Percentiles rank a stretch among this genome's conserved stretches.
Evolutionary conservation across 2,888 invertebrate genomes (phyloP).

Genomic region (Actias luna): DNA sequence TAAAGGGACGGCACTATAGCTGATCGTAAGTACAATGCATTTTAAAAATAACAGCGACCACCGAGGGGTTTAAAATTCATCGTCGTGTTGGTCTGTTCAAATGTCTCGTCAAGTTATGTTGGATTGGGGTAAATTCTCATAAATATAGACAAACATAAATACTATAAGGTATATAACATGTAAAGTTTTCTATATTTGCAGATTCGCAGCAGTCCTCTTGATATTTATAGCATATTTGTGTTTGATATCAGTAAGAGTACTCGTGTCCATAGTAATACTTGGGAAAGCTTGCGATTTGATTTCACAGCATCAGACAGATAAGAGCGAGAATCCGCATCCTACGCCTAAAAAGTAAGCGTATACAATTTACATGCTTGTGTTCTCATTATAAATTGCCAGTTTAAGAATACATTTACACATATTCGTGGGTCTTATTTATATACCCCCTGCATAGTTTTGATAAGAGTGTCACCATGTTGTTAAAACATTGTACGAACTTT

Average conservation of each 20-base stretch:
- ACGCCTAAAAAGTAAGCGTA: conserved; percentile 68
- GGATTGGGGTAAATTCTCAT: no score
- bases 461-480: no score
- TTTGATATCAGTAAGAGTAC: conserved; percentile 87
- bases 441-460: no score
- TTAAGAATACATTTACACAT: neutral
- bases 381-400: neutral
- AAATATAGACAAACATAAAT: no score
- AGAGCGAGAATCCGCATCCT: conserved; percentile 70
- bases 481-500: no score
- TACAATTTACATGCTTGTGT: neutral
- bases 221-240: conserved; percentile 89
- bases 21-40: no score
- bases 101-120: no score
- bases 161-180: no score
- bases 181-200: conserved; percentile 34
- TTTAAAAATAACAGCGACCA: no score
- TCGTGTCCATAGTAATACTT: conserved; percentile 93
- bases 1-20: no score
- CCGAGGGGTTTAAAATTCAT: no score
- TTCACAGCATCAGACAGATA: conserved; percentile 84
- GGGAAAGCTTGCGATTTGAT: conserved; percentile 96
- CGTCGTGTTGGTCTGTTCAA: no score
- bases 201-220: conserved; percentile 86
- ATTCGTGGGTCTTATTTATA: neutral